Conservation (phyloP, 2,888 invertebrate genomes). For the Acleris literana region DNA sequence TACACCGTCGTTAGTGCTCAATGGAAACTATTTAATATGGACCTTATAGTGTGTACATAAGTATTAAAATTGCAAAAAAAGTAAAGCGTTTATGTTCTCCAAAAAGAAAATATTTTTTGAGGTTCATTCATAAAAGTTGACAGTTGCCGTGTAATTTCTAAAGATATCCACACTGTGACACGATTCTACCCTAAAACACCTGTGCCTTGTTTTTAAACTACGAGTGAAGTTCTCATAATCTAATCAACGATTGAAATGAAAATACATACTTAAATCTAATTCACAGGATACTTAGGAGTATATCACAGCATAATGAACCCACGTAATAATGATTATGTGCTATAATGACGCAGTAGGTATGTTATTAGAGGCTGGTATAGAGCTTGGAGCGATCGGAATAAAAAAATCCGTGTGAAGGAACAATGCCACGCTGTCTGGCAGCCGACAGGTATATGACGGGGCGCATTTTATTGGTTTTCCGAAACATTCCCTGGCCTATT, state of each 20-base stretch:
- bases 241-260: background rate
- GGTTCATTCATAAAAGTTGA: constrained; percentile 45
- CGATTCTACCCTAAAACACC: constrained; percentile 21
- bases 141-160: constrained; percentile 33
- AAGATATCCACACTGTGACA: constrained; percentile 19
- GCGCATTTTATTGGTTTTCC: constrained; percentile 84
- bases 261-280: constrained; percentile 7
- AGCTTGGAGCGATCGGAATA: constrained; percentile 53
- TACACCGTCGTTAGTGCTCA: constrained; percentile 8
- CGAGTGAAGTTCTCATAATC: background rate
- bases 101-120: constrained; percentile 20
- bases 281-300: constrained; percentile 14
- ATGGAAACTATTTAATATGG: background rate
- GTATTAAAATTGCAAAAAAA: background rate
- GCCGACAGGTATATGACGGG: constrained; percentile 83
- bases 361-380: constrained; percentile 49
- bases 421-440: constrained; percentile 81
- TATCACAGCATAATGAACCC: constrained; percentile 40
- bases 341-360: constrained; percentile 44
- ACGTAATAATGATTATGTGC: constrained; percentile 32
- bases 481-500: constrained; percentile 82
- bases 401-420: constrained; percentile 59
- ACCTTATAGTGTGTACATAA: background rate
- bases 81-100: constrained; percentile 5
- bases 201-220: constrained; percentile 12